phyloP scores from a whole-genome alignment of 1,140 invertebrate genomes.

The Danaus plexippus region DNA sequence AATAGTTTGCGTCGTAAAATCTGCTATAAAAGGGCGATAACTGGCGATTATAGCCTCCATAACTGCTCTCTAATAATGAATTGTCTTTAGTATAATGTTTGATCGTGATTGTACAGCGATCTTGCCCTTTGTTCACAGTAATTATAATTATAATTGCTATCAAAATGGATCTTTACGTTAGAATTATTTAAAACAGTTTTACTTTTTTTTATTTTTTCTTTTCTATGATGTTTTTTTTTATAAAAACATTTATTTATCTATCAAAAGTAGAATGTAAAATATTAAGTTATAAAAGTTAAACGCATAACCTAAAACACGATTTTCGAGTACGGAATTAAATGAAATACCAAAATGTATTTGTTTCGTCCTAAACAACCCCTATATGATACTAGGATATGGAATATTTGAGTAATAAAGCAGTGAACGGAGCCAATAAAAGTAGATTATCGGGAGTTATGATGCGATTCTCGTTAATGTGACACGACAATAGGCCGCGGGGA shows the following conservation, averaged over 20 bases:
- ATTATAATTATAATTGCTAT: slow-evolving; percentile 24
- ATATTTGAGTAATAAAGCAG: slow-evolving; percentile 60
- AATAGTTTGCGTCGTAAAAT: slow-evolving; percentile 67
- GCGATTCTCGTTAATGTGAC: slow-evolving; percentile 65
- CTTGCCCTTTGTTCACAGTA: slow-evolving; percentile 36
- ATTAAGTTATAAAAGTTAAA: too few relatives aligned
- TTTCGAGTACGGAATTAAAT: too few relatives aligned
- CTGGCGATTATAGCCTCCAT: slow-evolving; percentile 56
- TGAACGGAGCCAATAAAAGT: slow-evolving; percentile 65
- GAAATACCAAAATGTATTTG: too few relatives aligned
- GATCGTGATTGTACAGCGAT: slow-evolving; percentile 50
- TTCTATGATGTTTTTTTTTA: slow-evolving; percentile 3
- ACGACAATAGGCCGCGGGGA: slow-evolving; percentile 56
- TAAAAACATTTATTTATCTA: too few relatives aligned
- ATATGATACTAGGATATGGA: slow-evolving; percentile 13
- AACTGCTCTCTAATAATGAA: slow-evolving; percentile 69
- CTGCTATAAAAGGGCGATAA: slow-evolving; percentile 68
- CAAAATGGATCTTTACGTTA: slow-evolving; percentile 1
- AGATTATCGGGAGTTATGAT: slow-evolving; percentile 71
- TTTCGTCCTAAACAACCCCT: too few relatives aligned
- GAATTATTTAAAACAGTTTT: neutral
- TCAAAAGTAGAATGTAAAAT: too few relatives aligned
- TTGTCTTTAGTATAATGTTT: slow-evolving; percentile 65
- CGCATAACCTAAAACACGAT: too few relatives aligned
- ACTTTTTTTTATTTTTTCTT: neutral